Percentiles rank a stretch among this genome's conserved stretches.
Evolutionary conservation across 2,113 vertebrate species (phyloP).

Genomic region (Cisticola juncidis): DNA sequence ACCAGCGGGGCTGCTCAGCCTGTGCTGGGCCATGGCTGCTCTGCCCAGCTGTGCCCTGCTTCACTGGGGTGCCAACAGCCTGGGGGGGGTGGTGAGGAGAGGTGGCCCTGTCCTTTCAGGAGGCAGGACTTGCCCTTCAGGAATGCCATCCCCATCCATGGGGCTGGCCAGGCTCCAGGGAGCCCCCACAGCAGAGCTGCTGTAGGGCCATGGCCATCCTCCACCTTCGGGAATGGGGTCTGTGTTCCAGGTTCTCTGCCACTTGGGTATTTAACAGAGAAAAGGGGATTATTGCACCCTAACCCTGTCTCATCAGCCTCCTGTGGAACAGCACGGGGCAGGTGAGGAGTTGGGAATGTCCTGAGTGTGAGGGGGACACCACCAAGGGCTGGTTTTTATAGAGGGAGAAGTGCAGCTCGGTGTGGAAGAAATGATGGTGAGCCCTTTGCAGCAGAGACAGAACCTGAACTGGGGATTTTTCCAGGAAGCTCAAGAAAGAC

Average conservation of each 20-base stretch:
- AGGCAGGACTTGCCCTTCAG: not conserved
- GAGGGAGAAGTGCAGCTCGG: not conserved
- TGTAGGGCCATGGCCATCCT: fast-evolving
- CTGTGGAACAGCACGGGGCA: fast-evolving
- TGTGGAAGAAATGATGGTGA: not conserved
- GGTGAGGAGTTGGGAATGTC: not conserved
- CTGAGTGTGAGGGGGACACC: not conserved
- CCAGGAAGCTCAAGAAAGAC: slow-evolving; percentile 5
- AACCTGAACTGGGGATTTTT: not conserved
- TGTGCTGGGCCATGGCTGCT: not conserved
- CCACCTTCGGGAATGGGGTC: not conserved
- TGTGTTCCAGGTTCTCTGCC: not conserved
- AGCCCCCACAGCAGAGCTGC: not conserved
- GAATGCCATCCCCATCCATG: not conserved
- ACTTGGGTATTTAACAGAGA: not conserved
- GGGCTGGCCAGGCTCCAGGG: not conserved
- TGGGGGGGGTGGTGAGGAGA: not conserved
- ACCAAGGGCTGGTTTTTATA: fast-evolving
- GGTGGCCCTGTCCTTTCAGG: not conserved
- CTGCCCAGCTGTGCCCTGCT: slow-evolving; percentile 9
- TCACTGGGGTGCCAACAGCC: not conserved
- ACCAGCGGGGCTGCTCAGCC: not conserved
- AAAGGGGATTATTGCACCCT: not conserved
- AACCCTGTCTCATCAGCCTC: not conserved
- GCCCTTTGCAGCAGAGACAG: not conserved